Evolutionary conservation across 2,113 vertebrate species (phyloP), one percentile per base, ranked within the genome.

Genomic region (Prionailurus bengalensis): DNA sequence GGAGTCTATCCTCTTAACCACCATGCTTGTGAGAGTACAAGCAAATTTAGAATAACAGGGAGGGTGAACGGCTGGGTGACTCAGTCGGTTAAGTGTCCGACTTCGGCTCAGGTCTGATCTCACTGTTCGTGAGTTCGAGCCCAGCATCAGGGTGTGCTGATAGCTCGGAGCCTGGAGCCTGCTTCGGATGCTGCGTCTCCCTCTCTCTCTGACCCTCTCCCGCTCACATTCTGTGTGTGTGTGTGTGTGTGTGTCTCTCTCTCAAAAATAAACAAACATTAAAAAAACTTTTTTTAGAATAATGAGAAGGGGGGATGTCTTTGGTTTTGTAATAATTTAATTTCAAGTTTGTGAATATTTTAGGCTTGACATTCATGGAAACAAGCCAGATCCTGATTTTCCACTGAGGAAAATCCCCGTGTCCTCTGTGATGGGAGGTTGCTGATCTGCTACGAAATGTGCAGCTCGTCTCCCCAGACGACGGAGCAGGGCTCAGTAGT

Each of bases 281-380:
- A 45, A 45, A 45, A 45, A 0, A 45, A 45, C 7, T 9, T 45
- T 45, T 45, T 88, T 82, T 86, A 97, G 83, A 25, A 51, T 51
- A 51, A 51, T 51, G 51, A 8, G 51, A 51, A 23, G 11, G 48
- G 33, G 17, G 71, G 8, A 87, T n/a, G 29, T 65, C 58, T 91
- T 83, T 71, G 36, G 12, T 82, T 92, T 94, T 29, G 27, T 80
- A 78, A 92, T 66, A 87, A 71, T 7, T 90, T 29, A 27, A 17
- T 74, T 89, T 93, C 63, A 84, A 14, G 39, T 85, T 79, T 61
- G 66, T 89, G 65, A 89, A n/a, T 45, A 93, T 85, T 78, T 88
- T 53, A 89, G 87, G 10, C 27, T 83, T 90, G 80, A 42, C 31
- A 68, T 42, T 36, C 25, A 79, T 70, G 53, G 39, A 89, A 95